Percentiles rank a stretch among this genome's conserved stretches.
Evolutionary conservation across 1,140 invertebrate species (phyloP).

Genomic region (Latrodectus geometricus): DNA sequence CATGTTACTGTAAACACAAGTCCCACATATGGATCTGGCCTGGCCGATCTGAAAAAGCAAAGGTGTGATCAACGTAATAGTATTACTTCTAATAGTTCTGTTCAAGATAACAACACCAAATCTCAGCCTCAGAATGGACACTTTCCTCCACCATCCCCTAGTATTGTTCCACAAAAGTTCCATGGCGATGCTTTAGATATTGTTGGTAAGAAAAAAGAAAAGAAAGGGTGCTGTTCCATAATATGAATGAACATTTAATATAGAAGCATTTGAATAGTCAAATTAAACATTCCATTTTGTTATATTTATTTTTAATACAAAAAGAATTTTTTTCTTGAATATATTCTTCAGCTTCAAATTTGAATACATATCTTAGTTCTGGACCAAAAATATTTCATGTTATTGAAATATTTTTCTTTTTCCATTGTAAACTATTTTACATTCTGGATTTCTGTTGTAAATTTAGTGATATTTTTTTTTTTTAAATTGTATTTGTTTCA

Average conservation of each 20-base stretch:
- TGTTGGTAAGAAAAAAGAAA: conserved; percentile 63
- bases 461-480: too few relatives aligned
- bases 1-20: conserved; percentile 69
- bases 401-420: too few relatives aligned
- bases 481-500: too few relatives aligned
- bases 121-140: conserved; percentile 34
- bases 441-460: too few relatives aligned
- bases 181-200: conserved; percentile 66
- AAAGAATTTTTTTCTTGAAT: not conserved
- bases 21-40: conserved; percentile 73
- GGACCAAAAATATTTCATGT: too few relatives aligned
- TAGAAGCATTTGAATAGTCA: not conserved
- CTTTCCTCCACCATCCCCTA: conserved; percentile 65
- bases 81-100: conserved; percentile 14
- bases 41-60: conserved; percentile 91
- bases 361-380: too few relatives aligned
- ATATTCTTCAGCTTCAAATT: not conserved
- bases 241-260: conserved; percentile 32
- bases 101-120: conserved; percentile 35
- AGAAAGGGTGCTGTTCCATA: conserved; percentile 63
- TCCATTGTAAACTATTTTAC: too few relatives aligned
- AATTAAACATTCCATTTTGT: not conserved
- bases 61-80: conserved; percentile 71
- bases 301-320: not conserved
- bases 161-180: conserved; percentile 64